These are phyloP conservation scores for Anthoscopus minutus DNA, from an alignment of 2,113 vertebrate genomes.

Conservation along the genomic window DNA sequence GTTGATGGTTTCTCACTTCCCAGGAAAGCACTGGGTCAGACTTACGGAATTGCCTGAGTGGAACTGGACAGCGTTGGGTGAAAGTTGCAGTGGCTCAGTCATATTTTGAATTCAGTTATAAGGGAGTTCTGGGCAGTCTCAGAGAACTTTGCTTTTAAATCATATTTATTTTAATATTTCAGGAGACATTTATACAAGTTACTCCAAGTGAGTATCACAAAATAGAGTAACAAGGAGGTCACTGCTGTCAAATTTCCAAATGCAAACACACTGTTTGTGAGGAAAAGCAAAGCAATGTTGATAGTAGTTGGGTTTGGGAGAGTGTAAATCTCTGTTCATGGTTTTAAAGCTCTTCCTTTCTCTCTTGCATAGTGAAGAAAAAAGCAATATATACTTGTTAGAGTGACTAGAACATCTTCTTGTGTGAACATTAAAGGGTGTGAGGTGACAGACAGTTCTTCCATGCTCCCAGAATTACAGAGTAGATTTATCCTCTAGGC, in stretches of 20 bases:
- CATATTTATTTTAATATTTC: not conserved
- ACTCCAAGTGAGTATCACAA: not conserved
- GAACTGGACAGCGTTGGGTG: not conserved
- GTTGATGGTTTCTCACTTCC: not conserved
- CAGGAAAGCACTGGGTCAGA: not conserved
- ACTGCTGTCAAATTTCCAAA: not conserved
- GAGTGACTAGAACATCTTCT: not conserved
- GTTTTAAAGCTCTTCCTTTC: not conserved
- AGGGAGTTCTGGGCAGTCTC: not conserved
- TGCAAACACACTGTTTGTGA: not conserved
- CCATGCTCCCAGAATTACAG: not conserved
- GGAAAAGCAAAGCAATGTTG: not conserved
- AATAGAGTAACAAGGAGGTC: not conserved
- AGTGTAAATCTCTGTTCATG: not conserved
- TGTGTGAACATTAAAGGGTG: not conserved
- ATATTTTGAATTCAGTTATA: not conserved
- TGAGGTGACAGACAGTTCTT: not conserved
- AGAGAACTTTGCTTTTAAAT: not conserved
- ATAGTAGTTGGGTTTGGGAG: not conserved
- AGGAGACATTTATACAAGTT: not conserved
- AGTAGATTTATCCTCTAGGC: not conserved
- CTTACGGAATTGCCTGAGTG: not conserved
- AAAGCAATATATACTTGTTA: not conserved
- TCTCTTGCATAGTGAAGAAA: not conserved
- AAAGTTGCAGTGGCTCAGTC: not conserved